These are phyloP conservation scores for Microctenopoma lineatum DNA, from an alignment of 2,797 vertebrate species.

Conservation along the genomic window DNA sequence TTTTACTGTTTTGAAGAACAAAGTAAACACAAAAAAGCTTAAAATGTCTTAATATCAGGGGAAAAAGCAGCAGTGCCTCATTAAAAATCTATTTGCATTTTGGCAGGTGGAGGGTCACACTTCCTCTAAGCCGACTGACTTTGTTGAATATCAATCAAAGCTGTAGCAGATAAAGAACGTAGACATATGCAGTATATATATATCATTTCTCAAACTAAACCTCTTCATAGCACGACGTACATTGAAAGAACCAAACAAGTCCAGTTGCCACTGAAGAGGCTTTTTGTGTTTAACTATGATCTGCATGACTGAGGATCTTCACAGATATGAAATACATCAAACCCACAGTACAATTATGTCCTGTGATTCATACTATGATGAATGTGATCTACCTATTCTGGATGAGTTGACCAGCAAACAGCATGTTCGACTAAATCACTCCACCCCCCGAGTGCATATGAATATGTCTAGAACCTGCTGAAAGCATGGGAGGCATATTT, in stretches of 20 bases:
- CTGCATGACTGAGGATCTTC: too few species aligned
- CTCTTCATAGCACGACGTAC: not conserved
- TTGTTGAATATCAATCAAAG: conserved; percentile 30
- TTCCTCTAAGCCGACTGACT: conserved; percentile 1
- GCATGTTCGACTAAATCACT: conserved; percentile 3
- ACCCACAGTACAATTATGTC: not conserved
- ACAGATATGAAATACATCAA: conserved; percentile 2
- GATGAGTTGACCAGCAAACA: conserved; percentile 33
- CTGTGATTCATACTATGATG: not conserved
- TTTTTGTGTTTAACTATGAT: too few species aligned
- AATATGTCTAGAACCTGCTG: not conserved
- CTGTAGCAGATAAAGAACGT: not conserved
- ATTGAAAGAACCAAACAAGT: too few species aligned
- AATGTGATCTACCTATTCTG: conserved; percentile 13
- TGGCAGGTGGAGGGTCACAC: conserved; percentile 18
- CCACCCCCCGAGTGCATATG: not conserved
- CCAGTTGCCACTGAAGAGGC: too few species aligned
- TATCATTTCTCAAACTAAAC: conserved; percentile 9
- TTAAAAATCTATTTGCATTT: conserved; percentile 22
- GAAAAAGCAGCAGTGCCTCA: conserved; percentile 3
- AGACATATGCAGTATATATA: too few species aligned
- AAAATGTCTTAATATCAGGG: not conserved
- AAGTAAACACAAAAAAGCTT: too few species aligned
- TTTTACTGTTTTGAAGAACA: too few species aligned
- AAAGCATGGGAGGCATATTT: conserved; percentile 18